These are phyloP conservation scores for Anticlea derivata DNA, from an alignment of 2,888 invertebrate species.

Conservation along the genomic window DNA sequence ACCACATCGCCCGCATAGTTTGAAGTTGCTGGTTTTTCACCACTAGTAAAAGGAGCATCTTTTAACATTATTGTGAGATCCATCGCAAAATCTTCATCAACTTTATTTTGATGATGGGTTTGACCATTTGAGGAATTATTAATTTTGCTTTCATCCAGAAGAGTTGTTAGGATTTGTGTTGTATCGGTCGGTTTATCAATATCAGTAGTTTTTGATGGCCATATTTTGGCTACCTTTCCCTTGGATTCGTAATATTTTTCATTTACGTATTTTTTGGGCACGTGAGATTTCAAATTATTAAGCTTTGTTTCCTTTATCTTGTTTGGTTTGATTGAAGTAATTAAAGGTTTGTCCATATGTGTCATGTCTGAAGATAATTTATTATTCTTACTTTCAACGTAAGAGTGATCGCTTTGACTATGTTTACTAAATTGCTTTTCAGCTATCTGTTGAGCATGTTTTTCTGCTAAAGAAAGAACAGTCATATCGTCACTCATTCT, in stretches of 20 bases:
- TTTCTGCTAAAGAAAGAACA: constrained; percentile 75
- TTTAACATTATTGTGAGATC: constrained; percentile 70
- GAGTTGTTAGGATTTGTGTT: constrained; percentile 33
- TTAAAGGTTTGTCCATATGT: constrained; percentile 38
- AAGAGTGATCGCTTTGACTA: constrained; percentile 33
- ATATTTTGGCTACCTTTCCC: constrained; percentile 41
- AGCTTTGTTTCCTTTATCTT: constrained; percentile 50
- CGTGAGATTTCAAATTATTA: constrained; percentile 49
- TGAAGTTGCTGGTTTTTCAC: constrained; percentile 37
- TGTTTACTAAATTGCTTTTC: constrained; percentile 56
- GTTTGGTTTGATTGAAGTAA: constrained; percentile 34
- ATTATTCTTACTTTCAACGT: constrained; percentile 28
- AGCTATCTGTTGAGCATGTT: constrained; percentile 73
- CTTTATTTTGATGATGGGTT: constrained; percentile 20
- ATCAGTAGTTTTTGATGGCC: constrained; percentile 42
- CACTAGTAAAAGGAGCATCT: constrained; percentile 45
- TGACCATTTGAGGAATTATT: constrained; percentile 31
- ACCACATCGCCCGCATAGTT: constrained; percentile 48
- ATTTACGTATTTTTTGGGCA: constrained; percentile 67
- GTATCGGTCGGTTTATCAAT: constrained; percentile 40
- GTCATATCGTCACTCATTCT: constrained; percentile 79
- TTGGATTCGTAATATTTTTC: constrained; percentile 59
- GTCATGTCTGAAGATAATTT: constrained; percentile 43
- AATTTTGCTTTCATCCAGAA: constrained; percentile 31
- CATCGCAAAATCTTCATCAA: constrained; percentile 55